Percentiles rank a stretch among this genome's conserved stretches.
These are phyloP conservation scores for Epinephelus fuscoguttatus DNA, from an alignment of 2,113 vertebrate species.

Conservation along the genomic window DNA sequence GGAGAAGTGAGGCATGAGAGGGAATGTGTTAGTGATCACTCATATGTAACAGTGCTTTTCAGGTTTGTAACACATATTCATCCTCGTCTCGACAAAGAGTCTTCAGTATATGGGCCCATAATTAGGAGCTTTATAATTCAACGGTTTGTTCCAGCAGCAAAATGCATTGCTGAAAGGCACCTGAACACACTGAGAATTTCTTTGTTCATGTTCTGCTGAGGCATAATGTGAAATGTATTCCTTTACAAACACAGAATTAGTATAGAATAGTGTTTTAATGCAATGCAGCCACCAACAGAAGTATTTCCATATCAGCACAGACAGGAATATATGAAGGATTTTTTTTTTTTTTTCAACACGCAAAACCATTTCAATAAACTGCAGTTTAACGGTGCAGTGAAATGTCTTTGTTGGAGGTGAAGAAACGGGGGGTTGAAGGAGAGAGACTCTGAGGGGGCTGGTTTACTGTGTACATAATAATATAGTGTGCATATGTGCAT, in stretches of 20 bases:
- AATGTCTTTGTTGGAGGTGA: constrained; percentile 55
- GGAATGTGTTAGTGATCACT: constrained; percentile 28
- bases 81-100: neutral
- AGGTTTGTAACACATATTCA: constrained; percentile 25
- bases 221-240: neutral
- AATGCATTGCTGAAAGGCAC: constrained; percentile 1
- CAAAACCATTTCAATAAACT: constrained; percentile 40
- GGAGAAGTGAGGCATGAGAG: constrained; percentile 22
- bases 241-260: neutral
- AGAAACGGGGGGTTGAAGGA: constrained; percentile 50
- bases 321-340: neutral
- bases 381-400: constrained; percentile 35
- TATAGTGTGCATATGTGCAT: constrained; percentile 75
- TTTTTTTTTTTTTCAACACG: neutral
- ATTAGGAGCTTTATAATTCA: neutral
- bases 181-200: neutral
- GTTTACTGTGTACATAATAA: constrained; percentile 64
- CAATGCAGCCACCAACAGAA: neutral
- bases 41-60: neutral
- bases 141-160: neutral
- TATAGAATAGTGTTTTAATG: constrained; percentile 6
- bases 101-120: neutral
- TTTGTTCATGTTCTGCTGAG: neutral
- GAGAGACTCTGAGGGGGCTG: constrained; percentile 45
- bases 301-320: neutral